A percentile compares a stretch with the other conserved stretches of the same genome.
phyloP scores from a whole-genome alignment of 1,140 invertebrate species.

The Zaprionus davidi region DNA sequence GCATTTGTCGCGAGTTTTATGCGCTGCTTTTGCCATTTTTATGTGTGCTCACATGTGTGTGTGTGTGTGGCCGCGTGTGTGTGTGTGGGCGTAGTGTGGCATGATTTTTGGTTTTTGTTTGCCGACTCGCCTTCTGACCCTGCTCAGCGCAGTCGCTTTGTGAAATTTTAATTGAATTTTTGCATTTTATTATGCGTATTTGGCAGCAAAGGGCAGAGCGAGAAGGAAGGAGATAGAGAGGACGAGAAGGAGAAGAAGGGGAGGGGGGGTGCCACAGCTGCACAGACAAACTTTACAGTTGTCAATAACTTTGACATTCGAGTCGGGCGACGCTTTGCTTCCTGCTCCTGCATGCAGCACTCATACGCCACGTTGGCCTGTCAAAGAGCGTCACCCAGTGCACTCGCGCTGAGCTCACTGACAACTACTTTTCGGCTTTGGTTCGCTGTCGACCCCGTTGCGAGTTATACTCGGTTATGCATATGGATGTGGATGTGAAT shows the following conservation, averaged over 20 bases:
- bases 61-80: neutral
- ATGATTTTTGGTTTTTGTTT: constrained; percentile 55
- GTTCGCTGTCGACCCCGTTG: constrained; percentile 39
- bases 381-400: constrained; percentile 32
- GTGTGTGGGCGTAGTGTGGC: constrained; percentile 13
- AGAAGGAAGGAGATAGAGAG: neutral
- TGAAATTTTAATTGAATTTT: constrained; percentile 81
- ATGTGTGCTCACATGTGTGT: neutral
- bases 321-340: neutral
- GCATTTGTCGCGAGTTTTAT: constrained; percentile 56
- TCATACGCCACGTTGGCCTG: constrained; percentile 68
- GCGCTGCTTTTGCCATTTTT: constrained; percentile 39
- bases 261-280: constrained; percentile 6
- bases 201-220: constrained; percentile 10
- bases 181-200: constrained; percentile 70
- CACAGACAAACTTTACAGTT: constrained; percentile 68
- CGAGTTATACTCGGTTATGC: constrained; percentile 16
- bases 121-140: constrained; percentile 3
- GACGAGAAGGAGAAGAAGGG: neutral
- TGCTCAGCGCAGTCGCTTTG: constrained; percentile 52
- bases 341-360: constrained; percentile 39
- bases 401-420: constrained; percentile 11
- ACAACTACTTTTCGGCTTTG: constrained; percentile 75
- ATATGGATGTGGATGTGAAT: neutral
- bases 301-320: constrained; percentile 74